These are phyloP conservation scores for Hyles euphorbiae DNA, from an alignment of 1,140 invertebrate species.

Conservation along the genomic window DNA sequence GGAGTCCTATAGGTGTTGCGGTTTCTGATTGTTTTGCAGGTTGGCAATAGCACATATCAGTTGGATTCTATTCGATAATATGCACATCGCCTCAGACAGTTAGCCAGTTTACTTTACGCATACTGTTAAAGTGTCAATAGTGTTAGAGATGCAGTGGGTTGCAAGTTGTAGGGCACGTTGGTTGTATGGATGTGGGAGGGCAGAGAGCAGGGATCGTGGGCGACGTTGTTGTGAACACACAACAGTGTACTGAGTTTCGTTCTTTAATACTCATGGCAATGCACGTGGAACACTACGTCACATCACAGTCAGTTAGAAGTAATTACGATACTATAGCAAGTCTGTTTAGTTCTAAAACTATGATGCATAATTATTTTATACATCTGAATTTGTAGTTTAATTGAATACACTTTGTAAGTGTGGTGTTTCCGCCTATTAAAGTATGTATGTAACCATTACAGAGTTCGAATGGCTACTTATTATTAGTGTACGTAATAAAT, in stretches of 20 bases:
- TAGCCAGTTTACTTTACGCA: no score
- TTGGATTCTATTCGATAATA: slow-evolving; percentile 14
- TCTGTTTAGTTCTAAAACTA: slow-evolving; percentile 54
- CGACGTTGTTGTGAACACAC: no score
- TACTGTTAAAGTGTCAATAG: no score
- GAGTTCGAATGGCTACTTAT: slow-evolving; percentile 66
- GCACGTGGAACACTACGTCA: slow-evolving; percentile 38
- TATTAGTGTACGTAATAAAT: slow-evolving; percentile 67
- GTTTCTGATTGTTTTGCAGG: slow-evolving; percentile 43
- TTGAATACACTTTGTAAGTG: slow-evolving; percentile 71
- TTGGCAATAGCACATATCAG: slow-evolving; percentile 46
- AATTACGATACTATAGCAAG: slow-evolving; percentile 38
- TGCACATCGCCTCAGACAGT: slow-evolving; percentile 6
- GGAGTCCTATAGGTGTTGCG: slow-evolving; percentile 35
- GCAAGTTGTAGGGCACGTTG: slow-evolving; percentile 5
- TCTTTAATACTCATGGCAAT: slow-evolving; percentile 37
- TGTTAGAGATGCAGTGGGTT: no score
- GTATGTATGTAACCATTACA: slow-evolving; percentile 69
- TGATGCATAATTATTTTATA: slow-evolving; percentile 68
- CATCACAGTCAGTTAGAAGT: slow-evolving; percentile 52
- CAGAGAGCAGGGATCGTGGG: neutral
- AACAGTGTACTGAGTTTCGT: slow-evolving; percentile 20
- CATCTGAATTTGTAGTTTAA: slow-evolving; percentile 71
- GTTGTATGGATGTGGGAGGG: neutral
- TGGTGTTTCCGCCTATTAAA: slow-evolving; percentile 72